phyloP scores from a whole-genome alignment of 2,797 vertebrate species.

The Helostoma temminkii region DNA sequence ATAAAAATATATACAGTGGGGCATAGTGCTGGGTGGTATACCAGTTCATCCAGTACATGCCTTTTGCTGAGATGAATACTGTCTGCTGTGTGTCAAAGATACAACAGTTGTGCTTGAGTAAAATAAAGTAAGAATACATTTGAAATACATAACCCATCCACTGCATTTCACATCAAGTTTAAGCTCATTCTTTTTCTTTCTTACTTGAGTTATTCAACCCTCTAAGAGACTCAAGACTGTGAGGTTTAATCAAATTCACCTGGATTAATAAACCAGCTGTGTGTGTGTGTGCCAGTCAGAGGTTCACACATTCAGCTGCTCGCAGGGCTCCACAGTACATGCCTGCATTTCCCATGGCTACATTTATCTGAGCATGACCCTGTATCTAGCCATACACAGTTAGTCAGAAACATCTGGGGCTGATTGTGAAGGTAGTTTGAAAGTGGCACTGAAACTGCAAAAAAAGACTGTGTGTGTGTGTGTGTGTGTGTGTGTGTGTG shows the following conservation, averaged over 20 bases:
- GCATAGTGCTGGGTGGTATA: too few relatives aligned
- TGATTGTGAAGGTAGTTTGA: conserved; percentile 35
- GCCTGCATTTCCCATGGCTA: conserved; percentile 60
- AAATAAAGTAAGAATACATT: background rate
- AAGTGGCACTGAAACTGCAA: too few relatives aligned
- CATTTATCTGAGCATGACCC: conserved; percentile 46
- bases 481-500: too few relatives aligned
- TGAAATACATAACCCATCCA: background rate
- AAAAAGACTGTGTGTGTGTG: too few relatives aligned
- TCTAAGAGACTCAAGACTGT: background rate
- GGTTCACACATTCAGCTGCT: conserved; percentile 16
- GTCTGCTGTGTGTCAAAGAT: too few relatives aligned
- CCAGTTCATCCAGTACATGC: too few relatives aligned
- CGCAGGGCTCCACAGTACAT: conserved; percentile 10
- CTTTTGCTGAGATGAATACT: too few relatives aligned
- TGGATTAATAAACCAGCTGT: conserved; percentile 42
- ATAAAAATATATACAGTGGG: conserved; percentile 1
- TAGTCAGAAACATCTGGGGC: conserved; percentile 74
- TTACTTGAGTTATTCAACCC: background rate
- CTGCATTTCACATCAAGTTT: background rate
- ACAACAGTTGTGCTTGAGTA: too few relatives aligned
- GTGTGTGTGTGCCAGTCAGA: conserved; percentile 3
- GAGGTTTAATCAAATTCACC: conserved; percentile 21
- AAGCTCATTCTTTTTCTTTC: conserved; percentile 32
- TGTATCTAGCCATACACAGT: conserved; percentile 4